Conservation (phyloP, 2,888 invertebrate genomes). For the Leptinotarsa tumamoca region DNA sequence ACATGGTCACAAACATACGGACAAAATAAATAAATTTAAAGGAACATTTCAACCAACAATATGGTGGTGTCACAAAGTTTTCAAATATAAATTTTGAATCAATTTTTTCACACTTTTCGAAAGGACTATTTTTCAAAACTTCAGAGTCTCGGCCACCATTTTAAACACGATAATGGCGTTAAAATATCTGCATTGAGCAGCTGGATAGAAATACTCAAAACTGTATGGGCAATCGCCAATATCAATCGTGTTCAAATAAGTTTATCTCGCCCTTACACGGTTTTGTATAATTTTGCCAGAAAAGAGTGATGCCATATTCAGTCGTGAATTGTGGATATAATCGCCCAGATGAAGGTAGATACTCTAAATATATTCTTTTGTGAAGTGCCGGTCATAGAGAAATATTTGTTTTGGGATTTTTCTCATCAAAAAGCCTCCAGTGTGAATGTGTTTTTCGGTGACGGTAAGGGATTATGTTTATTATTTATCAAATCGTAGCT, state of each 20-base stretch:
- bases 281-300: conserved; percentile 31
- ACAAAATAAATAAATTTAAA: no score
- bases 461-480: conserved; percentile 6
- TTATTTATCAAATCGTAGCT: not conserved
- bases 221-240: conserved; percentile 43
- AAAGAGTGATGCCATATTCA: conserved; percentile 8
- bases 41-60: no score
- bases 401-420: conserved; percentile 32
- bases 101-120: no score
- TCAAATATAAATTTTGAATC: no score
- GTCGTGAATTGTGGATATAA: not conserved
- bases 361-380: not conserved
- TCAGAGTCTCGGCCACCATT: conserved; percentile 41
- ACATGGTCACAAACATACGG: no score
- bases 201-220: conserved; percentile 37
- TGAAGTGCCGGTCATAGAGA: conserved; percentile 19
- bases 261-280: conserved; percentile 46
- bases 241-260: conserved; percentile 50
- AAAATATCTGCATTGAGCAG: conserved; percentile 43
- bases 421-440: not conserved
- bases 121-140: no score
- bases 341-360: not conserved
- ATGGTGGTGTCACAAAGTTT: no score
- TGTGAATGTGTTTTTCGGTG: not conserved
- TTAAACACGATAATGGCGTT: conserved; percentile 44